Evolutionary conservation across 2,797 vertebrate genomes (phyloP), one percentile per base, ranked within the genome.

Genomic region (Heterohyrax brucei): DNA sequence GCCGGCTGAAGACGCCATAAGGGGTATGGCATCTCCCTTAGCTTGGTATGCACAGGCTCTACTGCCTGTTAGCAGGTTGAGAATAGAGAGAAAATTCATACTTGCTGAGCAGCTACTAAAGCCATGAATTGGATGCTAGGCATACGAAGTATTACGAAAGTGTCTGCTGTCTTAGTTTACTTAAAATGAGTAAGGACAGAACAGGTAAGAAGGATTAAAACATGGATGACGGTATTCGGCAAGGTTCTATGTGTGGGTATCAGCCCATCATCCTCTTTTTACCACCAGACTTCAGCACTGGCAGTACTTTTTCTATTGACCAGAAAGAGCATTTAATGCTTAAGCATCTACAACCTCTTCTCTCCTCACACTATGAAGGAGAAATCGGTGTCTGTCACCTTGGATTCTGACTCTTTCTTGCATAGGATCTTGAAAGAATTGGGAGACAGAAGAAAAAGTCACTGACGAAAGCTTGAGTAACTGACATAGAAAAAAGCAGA

Each of bases 231-330:
- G 2, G 18, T 62, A 94, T 92, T 80, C 56, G 53, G 66, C 59
- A 56, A 82, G 22, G 73, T 77, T 81, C 19, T 78, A 10, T 83
- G 22, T 75, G 46, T 70, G 21, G 4, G 7, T 24, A 62, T 4
- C 26, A 95, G 30, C 10, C 72, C 19, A n/a, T n/a, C n/a, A 72
- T 83, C 81, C 72, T 66, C 64, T 81, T 89, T 95, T 95, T 68
- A 87, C 48, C 39, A 56, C 30, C 72, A 48, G 5, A 89, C 68
- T 92, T 85, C 22, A 64, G 10, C 24, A 78, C 44, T 46, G 8
- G 0, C 26, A 61, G 14, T 73, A 7, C 61, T 85, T 70, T 83
- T 77, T 5, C 28, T 76, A 59, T 19, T 61, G 33, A 91, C 87
- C 30, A 93, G n/a, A 9, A 87, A 97, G 86, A 88, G 92, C 84